Base-by-base conservation (phyloP, 2,797 vertebrate species). In the Numenius phaeopus region DNA sequence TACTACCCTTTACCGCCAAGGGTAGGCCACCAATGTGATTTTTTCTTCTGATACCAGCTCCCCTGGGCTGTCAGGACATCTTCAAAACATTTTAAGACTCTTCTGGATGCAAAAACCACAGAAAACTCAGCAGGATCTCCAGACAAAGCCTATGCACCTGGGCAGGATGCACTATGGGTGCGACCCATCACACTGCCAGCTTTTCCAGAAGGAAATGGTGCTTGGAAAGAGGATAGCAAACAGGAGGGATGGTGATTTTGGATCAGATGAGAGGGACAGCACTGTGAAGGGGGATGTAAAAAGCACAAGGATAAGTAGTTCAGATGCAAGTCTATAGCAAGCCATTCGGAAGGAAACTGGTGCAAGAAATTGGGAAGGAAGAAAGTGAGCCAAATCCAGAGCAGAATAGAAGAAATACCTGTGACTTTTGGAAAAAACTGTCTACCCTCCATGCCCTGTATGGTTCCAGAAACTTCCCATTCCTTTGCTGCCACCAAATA, bases 91-190 rank as follows among this genome's bases (percentile, higher is more conserved):
- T 65, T 61, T 32, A 37, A 67, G 72, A 29, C 52, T 65, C 29
- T 65, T 75, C 37, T 40, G 42, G 29, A 50, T 55, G 29, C 42
- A 79, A 70, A 69, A 42, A 75, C 21, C 23, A 8, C 5, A 32
- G 44, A 8, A 10, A 82, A 54, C 37, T 39, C 1, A 1, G 40
- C 23, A 70, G 49, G 34, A 29, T 30, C 34, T 40, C 34, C 22
- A 47, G 65, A n/a, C 7, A 2, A 27, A 61, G 65, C 47, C 62
- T 49, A 21, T 3, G 4, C 50, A 46, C 18, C 10, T 18, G 14
- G 21, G 37, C 47, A n/a, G 52, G 37, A 39, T 0, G 1, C 8
- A 8, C 52, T 1, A 22, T 1, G 11, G 21, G 14, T 29, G 6
- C 5, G 0, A 4, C 39, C 44, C 23, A 11, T 8, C 49, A 46